Evolutionary conservation across 1,140 invertebrate genomes (phyloP).

Genomic region (Prorops nasuta): DNA sequence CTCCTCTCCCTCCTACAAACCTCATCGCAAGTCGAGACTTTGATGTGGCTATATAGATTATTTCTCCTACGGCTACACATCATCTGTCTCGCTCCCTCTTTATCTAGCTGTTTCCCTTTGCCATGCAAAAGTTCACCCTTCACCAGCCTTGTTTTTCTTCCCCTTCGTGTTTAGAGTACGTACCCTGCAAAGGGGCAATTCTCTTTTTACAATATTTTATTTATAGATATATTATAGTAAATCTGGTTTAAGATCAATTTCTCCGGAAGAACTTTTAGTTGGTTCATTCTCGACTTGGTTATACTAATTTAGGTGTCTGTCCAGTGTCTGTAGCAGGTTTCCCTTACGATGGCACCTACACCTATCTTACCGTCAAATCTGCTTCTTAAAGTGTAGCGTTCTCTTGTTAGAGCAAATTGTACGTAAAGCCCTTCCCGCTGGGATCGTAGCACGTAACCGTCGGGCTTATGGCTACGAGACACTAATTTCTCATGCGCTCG

Average conservation of each 20-base stretch:
- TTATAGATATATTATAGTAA: no score
- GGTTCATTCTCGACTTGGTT: no score
- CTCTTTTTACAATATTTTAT: no score
- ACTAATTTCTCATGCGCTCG: slow-evolving; percentile 22
- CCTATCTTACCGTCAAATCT: not conserved
- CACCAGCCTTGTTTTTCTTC: not conserved
- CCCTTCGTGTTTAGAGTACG: no score
- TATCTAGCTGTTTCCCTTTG: not conserved
- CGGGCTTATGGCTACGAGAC: slow-evolving; percentile 18
- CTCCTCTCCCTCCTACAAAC: not conserved
- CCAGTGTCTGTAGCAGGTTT: no score
- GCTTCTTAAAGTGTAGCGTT: no score
- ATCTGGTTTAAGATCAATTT: no score
- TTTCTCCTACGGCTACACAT: not conserved
- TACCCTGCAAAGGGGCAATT: no score
- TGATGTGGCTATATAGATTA: slow-evolving; percentile 18
- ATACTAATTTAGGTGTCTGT: no score
- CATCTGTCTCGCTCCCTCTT: not conserved
- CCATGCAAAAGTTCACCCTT: no score
- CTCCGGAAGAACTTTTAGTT: no score
- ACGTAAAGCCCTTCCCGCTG: slow-evolving; percentile 5
- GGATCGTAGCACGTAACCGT: slow-evolving; percentile 4
- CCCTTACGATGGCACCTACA: not conserved
- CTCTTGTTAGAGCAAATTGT: slow-evolving; percentile 11
- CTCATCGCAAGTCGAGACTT: slow-evolving; percentile 16